Evolutionary conservation across 2,113 vertebrate species (phyloP).

Genomic region (Dasyornis broadbenti): DNA sequence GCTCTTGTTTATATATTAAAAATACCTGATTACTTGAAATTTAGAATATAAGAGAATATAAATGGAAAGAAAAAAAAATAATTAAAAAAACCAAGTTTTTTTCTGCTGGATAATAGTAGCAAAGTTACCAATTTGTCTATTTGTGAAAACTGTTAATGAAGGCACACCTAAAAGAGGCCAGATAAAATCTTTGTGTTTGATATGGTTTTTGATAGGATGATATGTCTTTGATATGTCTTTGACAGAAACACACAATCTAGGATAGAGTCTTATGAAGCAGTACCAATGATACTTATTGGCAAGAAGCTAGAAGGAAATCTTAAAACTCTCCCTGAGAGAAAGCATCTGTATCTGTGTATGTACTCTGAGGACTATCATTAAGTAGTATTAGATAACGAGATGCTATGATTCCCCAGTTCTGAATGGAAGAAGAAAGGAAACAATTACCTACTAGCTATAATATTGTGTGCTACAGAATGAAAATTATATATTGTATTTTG

Average conservation of each 20-base stretch:
- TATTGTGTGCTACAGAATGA: neutral
- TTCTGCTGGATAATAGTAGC: neutral
- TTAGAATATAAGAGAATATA: neutral
- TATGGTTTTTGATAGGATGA: neutral
- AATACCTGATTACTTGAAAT: neutral
- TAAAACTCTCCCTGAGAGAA: neutral
- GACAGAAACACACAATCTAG: neutral
- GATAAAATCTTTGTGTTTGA: neutral
- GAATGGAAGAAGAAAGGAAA: constrained; percentile 15
- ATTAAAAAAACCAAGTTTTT: neutral
- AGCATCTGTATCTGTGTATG: neutral
- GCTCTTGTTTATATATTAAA: neutral
- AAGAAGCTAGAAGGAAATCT: neutral
- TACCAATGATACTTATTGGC: neutral
- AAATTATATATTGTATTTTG: constrained; percentile 17
- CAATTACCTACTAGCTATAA: constrained; percentile 2
- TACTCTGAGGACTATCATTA: neutral
- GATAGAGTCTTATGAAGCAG: neutral
- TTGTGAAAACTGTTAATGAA: neutral
- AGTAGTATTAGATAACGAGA: neutral
- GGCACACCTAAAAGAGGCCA: neutral
- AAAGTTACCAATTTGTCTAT: neutral
- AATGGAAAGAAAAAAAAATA: neutral
- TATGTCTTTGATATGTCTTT: neutral
- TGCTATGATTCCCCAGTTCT: neutral